A percentile compares a stretch with the other conserved stretches of the same genome.
Evolutionary conservation across 2,113 vertebrate genomes (phyloP).

Genomic region (Cervus canadensis): DNA sequence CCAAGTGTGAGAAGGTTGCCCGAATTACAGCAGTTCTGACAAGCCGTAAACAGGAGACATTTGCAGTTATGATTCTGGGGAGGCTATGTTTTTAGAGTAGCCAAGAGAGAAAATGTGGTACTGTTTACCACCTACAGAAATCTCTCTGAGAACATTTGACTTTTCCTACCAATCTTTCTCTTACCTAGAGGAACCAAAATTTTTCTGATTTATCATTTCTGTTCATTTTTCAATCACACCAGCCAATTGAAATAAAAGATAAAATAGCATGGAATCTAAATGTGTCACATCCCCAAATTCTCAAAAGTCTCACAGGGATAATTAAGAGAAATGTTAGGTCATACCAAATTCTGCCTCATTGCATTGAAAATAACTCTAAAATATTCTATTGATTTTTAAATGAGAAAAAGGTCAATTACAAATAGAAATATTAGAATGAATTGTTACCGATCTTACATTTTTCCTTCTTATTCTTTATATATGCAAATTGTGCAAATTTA

Average conservation of each 20-base stretch:
- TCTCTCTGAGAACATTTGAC: background rate
- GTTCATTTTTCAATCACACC: background rate
- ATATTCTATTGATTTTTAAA: background rate
- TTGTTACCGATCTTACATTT: constrained; percentile 66
- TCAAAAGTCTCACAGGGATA: background rate
- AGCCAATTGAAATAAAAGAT: background rate
- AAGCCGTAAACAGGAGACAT: background rate
- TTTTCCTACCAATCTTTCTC: background rate
- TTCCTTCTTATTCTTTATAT: constrained; percentile 79
- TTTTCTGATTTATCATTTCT: background rate
- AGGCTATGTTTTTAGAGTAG: background rate
- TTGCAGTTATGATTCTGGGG: background rate
- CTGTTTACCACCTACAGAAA: background rate
- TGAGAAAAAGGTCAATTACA: background rate
- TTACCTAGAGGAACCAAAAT: background rate
- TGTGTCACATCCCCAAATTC: background rate
- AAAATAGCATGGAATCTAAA: background rate
- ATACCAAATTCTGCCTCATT: background rate
- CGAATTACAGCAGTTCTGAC: background rate
- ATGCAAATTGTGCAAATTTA: constrained; percentile 42
- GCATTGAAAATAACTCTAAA: background rate
- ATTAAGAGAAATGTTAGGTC: background rate
- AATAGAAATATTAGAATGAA: background rate
- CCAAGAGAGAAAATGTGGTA: background rate
- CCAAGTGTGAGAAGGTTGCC: background rate